Evolutionary conservation across 2,113 vertebrate species (phyloP), one percentile per base, ranked within the genome.

Genomic region (Xenus cinereus): DNA sequence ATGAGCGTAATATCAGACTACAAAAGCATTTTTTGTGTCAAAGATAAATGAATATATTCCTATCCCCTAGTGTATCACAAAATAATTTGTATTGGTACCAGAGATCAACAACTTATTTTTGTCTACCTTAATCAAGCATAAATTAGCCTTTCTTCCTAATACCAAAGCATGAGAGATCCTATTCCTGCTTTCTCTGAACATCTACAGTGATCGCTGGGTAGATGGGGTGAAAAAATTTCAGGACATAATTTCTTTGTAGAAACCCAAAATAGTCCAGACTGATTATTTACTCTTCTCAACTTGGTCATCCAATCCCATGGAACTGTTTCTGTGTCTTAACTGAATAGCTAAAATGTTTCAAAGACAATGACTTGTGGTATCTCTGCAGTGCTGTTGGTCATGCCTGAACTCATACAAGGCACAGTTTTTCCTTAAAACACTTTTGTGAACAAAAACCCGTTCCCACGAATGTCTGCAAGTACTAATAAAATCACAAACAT

Each of bases 1-100:
- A 67, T 2, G 7, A 90, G 46, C 53, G 67, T 45, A 73, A 4
- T 33, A 66, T 84, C 39, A 73, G 74, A 89, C 59, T 93, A 68
- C 63, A 94, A 73, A 94, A 54, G 68, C 72, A 69, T 37, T 48
- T 51, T 63, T 77, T 90, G 39, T 35, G 82, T 90, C 74, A 75
- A 84, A 92, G 80, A n/a, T 91, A 96, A 91, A 28, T 59, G 9
- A 64, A 60, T 90, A n/a, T n/a, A n/a, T 66, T 87, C n/a, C 46
- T 45, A 13, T 51, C 86, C 32, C 39, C 46, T 73, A 35, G 12
- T 35, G 30, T 76, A 91, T 73, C 45, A 62, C 23, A 54, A 71
- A 94, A 74, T 33, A 80, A 5, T 51, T 89, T 91, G 17, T 71
- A 23, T 63, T 82, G 35, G 7, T 63, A 57, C 7, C 60, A 64